Evolutionary conservation across 2,113 vertebrate genomes (phyloP), one percentile per base, ranked within the genome.

Genomic region (Eurystomus gularis): DNA sequence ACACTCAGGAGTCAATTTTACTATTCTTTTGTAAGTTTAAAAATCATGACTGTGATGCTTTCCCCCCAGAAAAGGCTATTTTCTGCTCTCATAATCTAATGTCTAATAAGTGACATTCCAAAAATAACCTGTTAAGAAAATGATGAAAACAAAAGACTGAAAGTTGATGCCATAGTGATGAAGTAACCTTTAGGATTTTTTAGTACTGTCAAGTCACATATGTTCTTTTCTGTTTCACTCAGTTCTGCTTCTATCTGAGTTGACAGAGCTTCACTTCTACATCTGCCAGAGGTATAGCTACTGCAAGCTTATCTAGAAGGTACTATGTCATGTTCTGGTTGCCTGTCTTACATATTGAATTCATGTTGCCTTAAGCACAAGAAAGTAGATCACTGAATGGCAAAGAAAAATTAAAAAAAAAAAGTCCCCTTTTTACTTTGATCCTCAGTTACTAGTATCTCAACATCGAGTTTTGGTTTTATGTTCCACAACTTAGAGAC

Each of bases 121-220:
- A 62, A 33, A 57, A 26, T 25, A 35, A 44, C 20, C 65, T 71
- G 3, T 49, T 70, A 75, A 44, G 14, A 52, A 82, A 71, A 40
- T 37, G 0, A 87, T 33, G 23, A 52, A 72, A 86, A 85, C 12
- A 55, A 81, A 73, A 68, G 39, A 29, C 10, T 9, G 52, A 83
- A 44, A 42, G 9, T 10, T 62, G 9, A 46, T 62, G 21, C 7
- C 19, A 57, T 24, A 40, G 54, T 57, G 35, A 55, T 17, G 24
- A 46, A 70, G 61, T 82, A 86, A 86, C 39, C 40, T 85, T 42
- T 12, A 82, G 51, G 44, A 91, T 69, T 83, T 82, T 52, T 91
- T 73, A 35, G 39, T 37, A 85, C 85, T 93, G 93, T 93, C 91
- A 91, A 90, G 61, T 95, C 82, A 86, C 39, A 80, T 82, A 73